phyloP scores from a whole-genome alignment of 1,140 invertebrate species.

The Teleopsis dalmanni region DNA sequence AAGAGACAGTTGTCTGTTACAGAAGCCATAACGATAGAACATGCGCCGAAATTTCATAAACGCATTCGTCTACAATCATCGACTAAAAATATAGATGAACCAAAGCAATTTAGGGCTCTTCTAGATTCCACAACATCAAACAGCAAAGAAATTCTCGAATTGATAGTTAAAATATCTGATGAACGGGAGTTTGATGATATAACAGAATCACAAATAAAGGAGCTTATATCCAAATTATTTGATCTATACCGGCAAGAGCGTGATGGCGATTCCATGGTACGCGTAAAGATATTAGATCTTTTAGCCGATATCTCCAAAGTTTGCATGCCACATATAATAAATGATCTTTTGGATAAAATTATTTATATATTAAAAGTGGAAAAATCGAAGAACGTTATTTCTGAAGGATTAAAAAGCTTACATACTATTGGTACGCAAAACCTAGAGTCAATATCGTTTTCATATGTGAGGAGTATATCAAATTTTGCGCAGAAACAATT shows the following conservation, averaged over 20 bases:
- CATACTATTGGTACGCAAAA: constrained; percentile 31
- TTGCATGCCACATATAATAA: constrained; percentile 21
- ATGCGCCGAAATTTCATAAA: constrained; percentile 16
- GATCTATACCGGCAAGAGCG: constrained; percentile 35
- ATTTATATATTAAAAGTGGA: constrained; percentile 66
- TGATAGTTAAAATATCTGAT: constrained; percentile 36
- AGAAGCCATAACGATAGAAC: constrained; percentile 13
- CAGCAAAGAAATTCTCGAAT: constrained; percentile 28
- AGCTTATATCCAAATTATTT: constrained; percentile 25
- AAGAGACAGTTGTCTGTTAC: constrained; percentile 10
- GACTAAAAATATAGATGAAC: constrained; percentile 5
- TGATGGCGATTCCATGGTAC: constrained; percentile 31
- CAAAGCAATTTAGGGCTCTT: constrained; percentile 21
- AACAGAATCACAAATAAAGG: constrained; percentile 25
- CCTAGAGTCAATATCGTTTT: constrained; percentile 22
- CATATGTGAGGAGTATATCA: constrained; percentile 33
- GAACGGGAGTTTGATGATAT: constrained; percentile 31
- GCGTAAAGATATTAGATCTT: constrained; percentile 33
- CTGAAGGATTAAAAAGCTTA: constrained; percentile 35
- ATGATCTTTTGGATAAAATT: constrained; percentile 56
- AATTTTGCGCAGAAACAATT: constrained; percentile 56
- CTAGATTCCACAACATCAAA: constrained; percentile 17
- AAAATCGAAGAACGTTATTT: constrained; percentile 69
- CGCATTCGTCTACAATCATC: constrained; percentile 32
- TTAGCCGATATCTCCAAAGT: constrained; percentile 31